Conservation (phyloP, 2,113 vertebrate genomes). For the Symphodus melops region DNA sequence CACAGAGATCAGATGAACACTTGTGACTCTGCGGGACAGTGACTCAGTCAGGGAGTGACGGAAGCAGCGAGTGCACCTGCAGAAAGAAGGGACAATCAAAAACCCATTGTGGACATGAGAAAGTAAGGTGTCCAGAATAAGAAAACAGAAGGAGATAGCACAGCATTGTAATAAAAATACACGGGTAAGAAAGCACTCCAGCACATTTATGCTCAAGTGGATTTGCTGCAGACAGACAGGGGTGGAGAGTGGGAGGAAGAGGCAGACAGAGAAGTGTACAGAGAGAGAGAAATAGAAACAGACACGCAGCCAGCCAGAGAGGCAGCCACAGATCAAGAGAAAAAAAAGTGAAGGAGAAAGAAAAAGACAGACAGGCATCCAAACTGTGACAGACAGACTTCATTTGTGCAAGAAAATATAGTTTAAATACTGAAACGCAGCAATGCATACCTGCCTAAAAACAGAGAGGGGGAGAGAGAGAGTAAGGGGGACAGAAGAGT, state of each 20-base stretch:
- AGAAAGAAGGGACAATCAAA: constrained; percentile 8
- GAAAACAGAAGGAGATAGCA: neutral
- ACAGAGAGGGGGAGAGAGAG: constrained; percentile 28
- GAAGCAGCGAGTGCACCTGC: neutral
- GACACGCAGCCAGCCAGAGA: constrained; percentile 31
- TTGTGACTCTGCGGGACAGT: constrained; percentile 24
- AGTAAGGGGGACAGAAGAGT: constrained; percentile 37
- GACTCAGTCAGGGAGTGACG: constrained; percentile 36
- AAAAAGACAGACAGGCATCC: constrained; percentile 48
- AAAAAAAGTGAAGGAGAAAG: constrained; percentile 31
- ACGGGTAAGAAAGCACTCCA: constrained; percentile 23
- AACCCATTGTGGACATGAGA: neutral
- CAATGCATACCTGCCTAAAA: constrained; percentile 30
- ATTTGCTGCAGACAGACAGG: constrained; percentile 35
- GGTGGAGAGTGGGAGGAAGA: constrained; percentile 35
- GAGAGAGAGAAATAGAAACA: constrained; percentile 40
- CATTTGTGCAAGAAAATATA: constrained; percentile 37
- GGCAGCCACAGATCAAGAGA: constrained; percentile 52
- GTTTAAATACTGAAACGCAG: constrained; percentile 57
- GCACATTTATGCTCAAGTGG: constrained; percentile 25
- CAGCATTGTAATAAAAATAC: neutral
- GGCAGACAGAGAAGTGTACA: constrained; percentile 24
- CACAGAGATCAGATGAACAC: constrained; percentile 69
- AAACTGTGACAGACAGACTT: constrained; percentile 47
- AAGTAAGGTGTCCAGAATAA: neutral